Conservation (phyloP, 2,113 vertebrate genomes). For the Arvicanthis niloticus region DNA sequence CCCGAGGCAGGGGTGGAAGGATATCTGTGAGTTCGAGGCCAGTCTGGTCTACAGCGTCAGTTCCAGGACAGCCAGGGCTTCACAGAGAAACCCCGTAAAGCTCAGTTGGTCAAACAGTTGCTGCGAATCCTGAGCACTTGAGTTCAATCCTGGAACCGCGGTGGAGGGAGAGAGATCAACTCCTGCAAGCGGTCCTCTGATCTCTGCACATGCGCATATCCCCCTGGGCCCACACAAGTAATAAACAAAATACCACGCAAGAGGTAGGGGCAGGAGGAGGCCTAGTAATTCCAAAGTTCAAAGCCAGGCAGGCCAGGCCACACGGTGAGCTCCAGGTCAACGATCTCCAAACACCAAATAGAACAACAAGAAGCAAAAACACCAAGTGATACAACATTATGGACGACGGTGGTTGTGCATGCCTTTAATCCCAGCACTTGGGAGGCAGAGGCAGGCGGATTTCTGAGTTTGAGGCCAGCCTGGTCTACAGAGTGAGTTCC, state of each 20-base stretch:
- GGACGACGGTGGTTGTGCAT: no score
- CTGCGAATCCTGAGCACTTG: neutral
- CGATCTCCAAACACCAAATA: neutral
- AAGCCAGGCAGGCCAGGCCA: neutral
- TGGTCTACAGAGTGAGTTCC: no score
- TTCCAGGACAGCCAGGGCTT: neutral
- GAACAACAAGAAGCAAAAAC: neutral
- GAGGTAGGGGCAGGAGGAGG: neutral
- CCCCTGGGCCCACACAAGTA: neutral
- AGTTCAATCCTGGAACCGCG: neutral
- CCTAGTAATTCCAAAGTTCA: neutral
- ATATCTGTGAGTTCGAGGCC: neutral
- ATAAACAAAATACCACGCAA: neutral
- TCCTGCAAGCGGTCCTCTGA: neutral
- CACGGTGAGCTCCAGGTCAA: neutral
- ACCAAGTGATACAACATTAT: neutral
- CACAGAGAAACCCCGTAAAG: neutral
- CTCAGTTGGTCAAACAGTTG: no score
- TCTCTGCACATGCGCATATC: neutral
- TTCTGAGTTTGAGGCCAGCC: no score
- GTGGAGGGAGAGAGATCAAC: neutral
- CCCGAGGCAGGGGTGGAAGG: neutral
- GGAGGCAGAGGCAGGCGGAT: no score
- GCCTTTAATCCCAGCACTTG: no score
- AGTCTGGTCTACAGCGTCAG: neutral